Conservation (phyloP, 1,140 invertebrate species). For the Cataglyphis hispanica region DNA sequence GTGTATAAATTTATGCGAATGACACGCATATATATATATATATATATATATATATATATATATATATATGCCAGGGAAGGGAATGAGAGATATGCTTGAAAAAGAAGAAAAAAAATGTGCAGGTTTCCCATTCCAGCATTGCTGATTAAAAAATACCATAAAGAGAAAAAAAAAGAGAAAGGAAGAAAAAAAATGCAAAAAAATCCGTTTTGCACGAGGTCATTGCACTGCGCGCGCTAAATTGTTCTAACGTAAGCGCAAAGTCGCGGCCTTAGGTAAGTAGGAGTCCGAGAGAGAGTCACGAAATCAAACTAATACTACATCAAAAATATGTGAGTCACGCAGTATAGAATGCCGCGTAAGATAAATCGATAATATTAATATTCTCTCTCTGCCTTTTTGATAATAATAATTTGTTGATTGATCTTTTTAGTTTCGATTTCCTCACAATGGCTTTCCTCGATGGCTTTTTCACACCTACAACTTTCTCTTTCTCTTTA, state of each 20-base stretch:
- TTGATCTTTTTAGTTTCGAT: too few species aligned
- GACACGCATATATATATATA: too few species aligned
- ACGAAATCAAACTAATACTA: constrained; percentile 54
- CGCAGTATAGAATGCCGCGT: constrained; percentile 8
- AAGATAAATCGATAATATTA: constrained; percentile 42
- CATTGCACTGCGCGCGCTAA: constrained; percentile 76
- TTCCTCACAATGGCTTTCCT: too few species aligned
- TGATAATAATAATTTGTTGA: too few species aligned
- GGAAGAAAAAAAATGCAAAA: constrained; percentile 55
- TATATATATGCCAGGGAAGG: too few species aligned
- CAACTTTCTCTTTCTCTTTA: background rate
- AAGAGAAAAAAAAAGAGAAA: too few species aligned
- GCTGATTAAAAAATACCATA: background rate
- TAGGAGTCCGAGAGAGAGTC: constrained; percentile 54
- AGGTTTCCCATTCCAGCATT: background rate
- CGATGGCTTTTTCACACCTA: too few species aligned
- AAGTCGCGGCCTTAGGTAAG: constrained; percentile 68
- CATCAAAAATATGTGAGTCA: constrained; percentile 71
- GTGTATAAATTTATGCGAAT: too few species aligned
- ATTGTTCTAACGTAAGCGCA: constrained; percentile 70
- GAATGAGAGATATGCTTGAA: background rate
- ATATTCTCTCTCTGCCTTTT: background rate
- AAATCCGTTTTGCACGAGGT: constrained; percentile 74
- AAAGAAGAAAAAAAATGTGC: background rate
- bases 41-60: too few species aligned